Evolutionary conservation across 2,113 vertebrate genomes (phyloP).

Genomic region (Phalacrocorax aristotelis): DNA sequence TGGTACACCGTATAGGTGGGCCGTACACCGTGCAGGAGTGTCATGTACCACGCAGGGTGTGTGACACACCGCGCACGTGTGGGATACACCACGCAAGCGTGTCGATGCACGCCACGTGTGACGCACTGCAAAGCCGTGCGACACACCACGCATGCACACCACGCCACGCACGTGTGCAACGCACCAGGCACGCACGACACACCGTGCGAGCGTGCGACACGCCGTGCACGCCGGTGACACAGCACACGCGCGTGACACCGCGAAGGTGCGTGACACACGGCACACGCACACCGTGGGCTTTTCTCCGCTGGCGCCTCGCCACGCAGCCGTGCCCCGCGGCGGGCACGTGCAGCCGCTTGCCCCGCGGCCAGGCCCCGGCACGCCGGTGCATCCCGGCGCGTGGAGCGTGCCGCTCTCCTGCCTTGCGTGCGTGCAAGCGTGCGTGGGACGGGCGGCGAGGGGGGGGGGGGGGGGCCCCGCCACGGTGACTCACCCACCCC

Average conservation of each 20-base stretch:
- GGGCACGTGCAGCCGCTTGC: neutral
- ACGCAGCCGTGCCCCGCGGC: neutral
- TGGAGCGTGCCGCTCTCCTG: neutral
- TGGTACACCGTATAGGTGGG: neutral
- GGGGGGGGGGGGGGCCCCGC: neutral
- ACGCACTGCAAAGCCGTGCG: too few species aligned
- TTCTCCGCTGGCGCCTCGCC: neutral
- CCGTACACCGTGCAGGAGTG: too few species aligned
- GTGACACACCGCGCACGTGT: rapidly evolving
- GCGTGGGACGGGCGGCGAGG: neutral
- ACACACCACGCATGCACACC: too few species aligned
- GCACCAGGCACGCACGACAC: too few species aligned
- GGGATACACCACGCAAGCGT: too few species aligned
- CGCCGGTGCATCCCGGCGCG: neutral
- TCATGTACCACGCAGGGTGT: rapidly evolving
- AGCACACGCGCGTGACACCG: neutral
- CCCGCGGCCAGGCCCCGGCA: neutral
- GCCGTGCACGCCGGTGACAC: rapidly evolving
- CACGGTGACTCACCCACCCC: neutral
- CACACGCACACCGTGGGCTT: neutral
- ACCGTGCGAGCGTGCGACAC: rapidly evolving
- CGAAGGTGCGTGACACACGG: rapidly evolving
- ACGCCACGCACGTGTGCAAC: too few species aligned
- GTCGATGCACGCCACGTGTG: neutral
- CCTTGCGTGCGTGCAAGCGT: neutral